These are phyloP conservation scores for Melanargia galathea DNA, from an alignment of 2,888 invertebrate genomes.

Conservation along the genomic window DNA sequence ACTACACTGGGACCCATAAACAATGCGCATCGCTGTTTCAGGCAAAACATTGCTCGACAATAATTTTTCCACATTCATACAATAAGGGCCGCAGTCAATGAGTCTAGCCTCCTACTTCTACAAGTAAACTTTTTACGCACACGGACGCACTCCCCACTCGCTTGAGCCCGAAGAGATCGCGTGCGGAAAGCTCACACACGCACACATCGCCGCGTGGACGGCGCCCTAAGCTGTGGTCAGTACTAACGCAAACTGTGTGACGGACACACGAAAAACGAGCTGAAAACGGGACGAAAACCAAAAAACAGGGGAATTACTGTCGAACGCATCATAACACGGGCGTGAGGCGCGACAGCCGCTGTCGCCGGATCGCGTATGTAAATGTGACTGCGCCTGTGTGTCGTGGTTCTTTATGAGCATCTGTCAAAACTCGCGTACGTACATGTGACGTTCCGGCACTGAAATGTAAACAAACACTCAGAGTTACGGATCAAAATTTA, in stretches of 20 bases:
- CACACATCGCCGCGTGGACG: constrained; percentile 72
- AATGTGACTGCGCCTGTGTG: constrained; percentile 72
- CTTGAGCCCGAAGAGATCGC: constrained; percentile 75
- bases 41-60: constrained; percentile 75
- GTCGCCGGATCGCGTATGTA: constrained; percentile 62
- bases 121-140: constrained; percentile 73
- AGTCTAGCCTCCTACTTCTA: constrained; percentile 80
- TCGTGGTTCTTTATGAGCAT: constrained; percentile 74
- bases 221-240: constrained; percentile 82
- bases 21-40: constrained; percentile 76
- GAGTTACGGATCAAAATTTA: constrained; percentile 56
- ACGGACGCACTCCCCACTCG: constrained; percentile 73
- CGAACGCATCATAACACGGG: constrained; percentile 48
- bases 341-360: constrained; percentile 45
- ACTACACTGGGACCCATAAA: constrained; percentile 64
- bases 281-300: constrained; percentile 76
- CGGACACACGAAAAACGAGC: constrained; percentile 82
- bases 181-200: constrained; percentile 81
- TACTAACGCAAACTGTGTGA: constrained; percentile 81
- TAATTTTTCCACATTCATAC: constrained; percentile 83
- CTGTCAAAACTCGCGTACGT: constrained; percentile 78
- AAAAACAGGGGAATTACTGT: constrained; percentile 59
- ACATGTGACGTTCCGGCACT: constrained; percentile 78
- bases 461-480: constrained; percentile 80
- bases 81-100: constrained; percentile 82